These are phyloP conservation scores for Microcebus jonahi DNA, from an alignment of 2,113 vertebrate species.

Conservation along the genomic window DNA sequence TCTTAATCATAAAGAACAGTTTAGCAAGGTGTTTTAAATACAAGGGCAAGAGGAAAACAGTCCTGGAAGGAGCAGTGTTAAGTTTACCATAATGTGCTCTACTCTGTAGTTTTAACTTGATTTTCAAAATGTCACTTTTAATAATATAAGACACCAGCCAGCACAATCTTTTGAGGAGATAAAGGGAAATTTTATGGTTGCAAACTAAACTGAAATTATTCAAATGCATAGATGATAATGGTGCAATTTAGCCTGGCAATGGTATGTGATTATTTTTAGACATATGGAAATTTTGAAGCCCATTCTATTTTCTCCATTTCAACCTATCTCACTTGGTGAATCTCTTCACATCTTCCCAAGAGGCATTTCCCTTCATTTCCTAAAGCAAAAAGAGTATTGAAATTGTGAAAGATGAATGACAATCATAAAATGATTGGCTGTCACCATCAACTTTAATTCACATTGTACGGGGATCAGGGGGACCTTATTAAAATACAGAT, in stretches of 20 bases:
- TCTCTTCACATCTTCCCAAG: neutral
- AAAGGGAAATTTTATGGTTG: neutral
- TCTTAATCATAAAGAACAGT: neutral
- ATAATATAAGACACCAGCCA: neutral
- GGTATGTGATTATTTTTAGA: neutral
- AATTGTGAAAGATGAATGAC: neutral
- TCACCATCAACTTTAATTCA: neutral
- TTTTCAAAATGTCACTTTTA: conserved; percentile 49
- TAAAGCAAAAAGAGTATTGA: neutral
- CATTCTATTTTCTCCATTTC: neutral
- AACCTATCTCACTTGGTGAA: neutral
- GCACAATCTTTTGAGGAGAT: neutral
- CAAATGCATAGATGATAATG: neutral
- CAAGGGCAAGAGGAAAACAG: neutral
- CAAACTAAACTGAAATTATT: conserved; percentile 7
- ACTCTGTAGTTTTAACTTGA: neutral
- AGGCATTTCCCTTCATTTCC: neutral
- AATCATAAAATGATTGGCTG: neutral
- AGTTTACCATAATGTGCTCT: neutral
- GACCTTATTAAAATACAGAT: neutral
- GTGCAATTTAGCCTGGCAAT: neutral
- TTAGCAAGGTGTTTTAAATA: conserved; percentile 11
- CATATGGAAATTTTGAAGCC: neutral
- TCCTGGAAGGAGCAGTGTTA: neutral
- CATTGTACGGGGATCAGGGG: neutral